Conservation (phyloP, 2,888 invertebrate species). For the Tetanocera ferruginea region DNA sequence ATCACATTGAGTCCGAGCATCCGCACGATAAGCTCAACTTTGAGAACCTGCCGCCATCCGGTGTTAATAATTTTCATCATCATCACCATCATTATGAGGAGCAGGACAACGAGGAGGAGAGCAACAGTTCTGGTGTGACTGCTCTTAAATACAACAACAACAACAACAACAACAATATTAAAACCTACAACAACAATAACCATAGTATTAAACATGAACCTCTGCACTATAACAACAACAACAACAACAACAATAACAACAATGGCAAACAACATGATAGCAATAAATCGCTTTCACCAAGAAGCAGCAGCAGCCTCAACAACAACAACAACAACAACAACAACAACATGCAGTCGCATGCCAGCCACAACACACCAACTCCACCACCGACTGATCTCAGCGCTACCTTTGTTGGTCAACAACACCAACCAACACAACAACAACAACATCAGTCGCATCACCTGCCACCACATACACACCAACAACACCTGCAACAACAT, state of each 20-base stretch:
- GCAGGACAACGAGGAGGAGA: constrained; percentile 51
- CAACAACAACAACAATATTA: constrained; percentile 37
- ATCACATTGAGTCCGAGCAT: constrained; percentile 70
- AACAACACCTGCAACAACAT: constrained; percentile 23
- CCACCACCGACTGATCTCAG: constrained; percentile 47
- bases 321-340: constrained; percentile 10
- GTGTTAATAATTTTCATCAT: constrained; percentile 39
- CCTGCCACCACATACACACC: background rate
- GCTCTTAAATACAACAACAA: constrained; percentile 28
- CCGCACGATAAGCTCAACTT: constrained; percentile 66
- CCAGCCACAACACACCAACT: constrained; percentile 34
- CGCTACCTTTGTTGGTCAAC: background rate
- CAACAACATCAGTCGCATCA: constrained; percentile 36
- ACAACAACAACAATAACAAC: constrained; percentile 32
- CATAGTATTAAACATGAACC: constrained; percentile 28
- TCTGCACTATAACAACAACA: constrained; percentile 34
- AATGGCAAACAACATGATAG: constrained; percentile 22
- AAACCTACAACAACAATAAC: constrained; percentile 44
- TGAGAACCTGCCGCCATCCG: constrained; percentile 52
- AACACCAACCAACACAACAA: background rate
- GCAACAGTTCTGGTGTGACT: constrained; percentile 37
- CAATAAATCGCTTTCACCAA: constrained; percentile 10
- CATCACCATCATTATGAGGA: constrained; percentile 48
- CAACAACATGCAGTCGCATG: background rate
- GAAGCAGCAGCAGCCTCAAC: constrained; percentile 16